Conservation (phyloP, 2,797 vertebrate species). For the Australoheros facetus region DNA sequence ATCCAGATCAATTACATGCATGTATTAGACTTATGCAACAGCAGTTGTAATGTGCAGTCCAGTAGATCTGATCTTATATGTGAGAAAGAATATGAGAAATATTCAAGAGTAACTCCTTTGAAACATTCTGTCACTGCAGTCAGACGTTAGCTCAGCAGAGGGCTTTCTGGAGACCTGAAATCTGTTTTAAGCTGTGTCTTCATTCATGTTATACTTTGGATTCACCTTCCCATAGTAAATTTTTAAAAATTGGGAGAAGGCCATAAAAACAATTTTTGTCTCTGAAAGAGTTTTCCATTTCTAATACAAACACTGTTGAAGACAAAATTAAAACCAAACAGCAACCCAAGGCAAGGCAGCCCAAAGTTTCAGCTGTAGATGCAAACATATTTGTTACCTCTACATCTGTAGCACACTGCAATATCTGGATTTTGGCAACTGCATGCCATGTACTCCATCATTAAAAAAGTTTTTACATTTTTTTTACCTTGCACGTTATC, state of each 20-base stretch:
- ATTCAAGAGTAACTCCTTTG: neutral
- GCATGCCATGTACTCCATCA: neutral
- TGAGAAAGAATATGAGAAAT: neutral
- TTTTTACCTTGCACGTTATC: neutral
- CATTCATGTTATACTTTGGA: conserved; percentile 7
- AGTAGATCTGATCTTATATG: neutral
- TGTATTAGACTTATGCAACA: conserved; percentile 46
- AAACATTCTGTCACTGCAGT: too few species aligned
- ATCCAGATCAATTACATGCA: conserved; percentile 31
- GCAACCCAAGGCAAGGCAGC: neutral
- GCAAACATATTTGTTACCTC: neutral
- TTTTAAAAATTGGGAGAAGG: neutral
- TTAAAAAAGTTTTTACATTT: neutral
- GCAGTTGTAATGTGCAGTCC: conserved; percentile 4
- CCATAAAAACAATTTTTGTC: neutral
- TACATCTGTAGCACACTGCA: neutral
- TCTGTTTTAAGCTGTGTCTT: neutral
- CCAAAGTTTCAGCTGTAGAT: neutral
- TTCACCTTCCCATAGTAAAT: neutral
- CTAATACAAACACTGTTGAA: neutral
- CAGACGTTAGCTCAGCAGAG: neutral
- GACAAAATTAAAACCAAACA: neutral
- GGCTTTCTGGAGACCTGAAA: neutral
- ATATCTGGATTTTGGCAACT: neutral
- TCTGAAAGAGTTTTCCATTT: conserved; percentile 2